Base-by-base conservation (phyloP, 2,888 invertebrate genomes). In the Melanargia galathea region DNA sequence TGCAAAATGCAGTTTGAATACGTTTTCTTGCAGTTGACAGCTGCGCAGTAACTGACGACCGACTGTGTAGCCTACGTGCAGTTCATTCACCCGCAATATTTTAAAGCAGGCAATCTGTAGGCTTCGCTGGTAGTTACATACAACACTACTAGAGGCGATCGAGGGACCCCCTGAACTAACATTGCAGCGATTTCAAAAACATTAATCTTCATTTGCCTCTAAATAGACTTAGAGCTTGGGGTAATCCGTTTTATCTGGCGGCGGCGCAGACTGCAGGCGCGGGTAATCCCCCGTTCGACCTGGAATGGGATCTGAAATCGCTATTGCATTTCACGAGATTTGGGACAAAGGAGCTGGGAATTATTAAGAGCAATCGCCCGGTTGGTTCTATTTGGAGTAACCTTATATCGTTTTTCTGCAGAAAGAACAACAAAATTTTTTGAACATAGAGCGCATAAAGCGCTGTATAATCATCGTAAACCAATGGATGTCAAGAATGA, bases 301-400 rank as follows among this genome's bases (percentile, higher is more conserved):
- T 55, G 43, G 16, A 43, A n/a, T 40, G 49, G 24, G 57, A 64
- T 52, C 57, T 57, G 22, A 5, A 54, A 33, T 60, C 54, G 20
- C 52, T 38, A 46, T 65, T 49, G 48, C 58, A 58, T 58, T 61
- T 64, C 61, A 59, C 59, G 59, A 57, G 58, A 61, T 48, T 45
- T 56, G 18, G 7, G 43, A 49, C 20, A 64, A 55, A 51, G 54
- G 46, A 8, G 43, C 49, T 45, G 18, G 10, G 18, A 18, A 43
- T 18, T 13, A 13, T 18, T 18, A 20, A 51, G 24, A 48, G n/a
- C 16, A 40, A 40, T 40, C 40, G 6, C n/a, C 40, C 6, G 16
- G 40, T 45, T 20, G 16, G 40, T 45, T 20, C 43, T 2, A 45
- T 45, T 45, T 45, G n/a, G 6, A 43, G 0, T 38, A 38, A 38